These are phyloP conservation scores for Drosophila quadrilineata DNA, from an alignment of 1,140 invertebrate genomes.

Conservation along the genomic window DNA sequence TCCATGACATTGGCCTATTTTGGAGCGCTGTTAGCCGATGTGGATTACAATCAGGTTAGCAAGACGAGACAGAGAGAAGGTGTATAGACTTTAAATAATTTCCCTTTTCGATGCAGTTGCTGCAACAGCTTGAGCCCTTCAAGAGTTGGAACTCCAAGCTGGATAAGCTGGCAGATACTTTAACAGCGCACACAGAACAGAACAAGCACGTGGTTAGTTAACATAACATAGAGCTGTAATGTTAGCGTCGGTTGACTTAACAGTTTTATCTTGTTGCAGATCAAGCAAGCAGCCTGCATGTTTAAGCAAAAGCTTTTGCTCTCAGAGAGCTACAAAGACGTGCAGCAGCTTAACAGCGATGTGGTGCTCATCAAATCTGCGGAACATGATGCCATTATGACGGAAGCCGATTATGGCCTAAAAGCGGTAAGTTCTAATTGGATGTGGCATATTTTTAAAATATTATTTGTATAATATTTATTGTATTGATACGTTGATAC, in stretches of 20 bases:
- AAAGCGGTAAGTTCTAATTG: constrained; percentile 84
- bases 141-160: constrained; percentile 81
- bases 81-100: background rate
- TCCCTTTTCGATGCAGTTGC: constrained; percentile 20
- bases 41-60: constrained; percentile 84
- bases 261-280: constrained; percentile 83
- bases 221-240: background rate
- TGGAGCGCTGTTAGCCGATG: constrained; percentile 88
- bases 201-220: constrained; percentile 64
- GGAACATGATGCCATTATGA: constrained; percentile 88
- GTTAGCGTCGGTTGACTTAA: background rate
- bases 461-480: too few relatives aligned
- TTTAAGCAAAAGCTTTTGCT: constrained; percentile 90
- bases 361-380: constrained; percentile 91
- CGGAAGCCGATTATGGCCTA: constrained; percentile 89
- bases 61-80: too few relatives aligned
- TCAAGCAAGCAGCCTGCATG: constrained; percentile 86
- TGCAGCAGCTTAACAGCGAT: constrained; percentile 85
- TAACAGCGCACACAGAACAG: constrained; percentile 70
- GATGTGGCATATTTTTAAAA: too few relatives aligned
- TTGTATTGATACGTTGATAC: too few relatives aligned
- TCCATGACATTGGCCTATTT: constrained; percentile 91
- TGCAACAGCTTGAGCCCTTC: constrained; percentile 81
- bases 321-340: constrained; percentile 88
- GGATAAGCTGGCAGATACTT: constrained; percentile 82